A percentile compares a stretch with the other conserved stretches of the same genome.
Evolutionary conservation across 92 coral and sea anemone genomes (phyloP).

Genomic region (Zoanthus sociatus): DNA sequence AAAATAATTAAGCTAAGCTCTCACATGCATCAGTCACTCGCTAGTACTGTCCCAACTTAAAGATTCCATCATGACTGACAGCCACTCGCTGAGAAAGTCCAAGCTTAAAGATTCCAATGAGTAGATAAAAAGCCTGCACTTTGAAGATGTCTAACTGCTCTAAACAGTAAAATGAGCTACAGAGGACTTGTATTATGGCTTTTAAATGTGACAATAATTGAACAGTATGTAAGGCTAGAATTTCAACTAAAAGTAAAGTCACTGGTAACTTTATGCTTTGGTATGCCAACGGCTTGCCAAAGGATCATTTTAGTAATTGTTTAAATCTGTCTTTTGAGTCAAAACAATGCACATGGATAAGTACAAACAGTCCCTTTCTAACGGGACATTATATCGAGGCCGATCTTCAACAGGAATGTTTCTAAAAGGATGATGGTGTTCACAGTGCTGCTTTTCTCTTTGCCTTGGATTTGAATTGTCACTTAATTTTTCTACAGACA

Average conservation of each 20-base stretch:
- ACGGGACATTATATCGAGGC: constrained; percentile 8
- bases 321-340: background rate
- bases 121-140: constrained; percentile 6
- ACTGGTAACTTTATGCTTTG: background rate
- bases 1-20: background rate
- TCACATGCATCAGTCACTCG: background rate
- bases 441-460: background rate
- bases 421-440: constrained; percentile 12
- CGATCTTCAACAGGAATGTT: constrained; percentile 23
- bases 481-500: constrained; percentile 17
- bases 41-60: constrained; percentile 18
- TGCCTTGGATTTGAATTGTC: constrained; percentile 13
- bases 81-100: constrained; percentile 26
- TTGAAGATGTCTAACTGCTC: background rate
- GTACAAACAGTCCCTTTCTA: constrained; percentile 31
- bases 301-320: constrained; percentile 26
- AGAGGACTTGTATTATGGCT: too few species aligned
- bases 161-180: too few species aligned
- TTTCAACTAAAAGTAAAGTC: background rate
- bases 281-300: constrained; percentile 3
- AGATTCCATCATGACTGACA: constrained; percentile 23
- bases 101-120: background rate
- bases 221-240: background rate
- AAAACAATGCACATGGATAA: constrained; percentile 26
- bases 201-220: background rate